phyloP scores from a whole-genome alignment of 2,888 invertebrate genomes.

The Stenurella melanura region DNA sequence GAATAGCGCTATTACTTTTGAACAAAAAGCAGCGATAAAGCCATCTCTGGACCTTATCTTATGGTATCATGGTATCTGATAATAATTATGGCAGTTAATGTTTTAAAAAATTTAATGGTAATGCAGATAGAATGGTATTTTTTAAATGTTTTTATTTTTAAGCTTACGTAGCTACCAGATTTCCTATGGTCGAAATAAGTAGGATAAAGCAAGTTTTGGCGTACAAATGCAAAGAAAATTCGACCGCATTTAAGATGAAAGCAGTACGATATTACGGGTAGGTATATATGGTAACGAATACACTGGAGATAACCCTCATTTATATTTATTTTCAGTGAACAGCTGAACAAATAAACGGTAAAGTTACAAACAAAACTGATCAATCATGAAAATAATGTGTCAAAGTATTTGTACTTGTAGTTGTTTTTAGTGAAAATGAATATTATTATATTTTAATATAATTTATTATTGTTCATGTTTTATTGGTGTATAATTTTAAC shows the following conservation, averaged over 20 bases:
- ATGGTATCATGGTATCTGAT: too few species aligned
- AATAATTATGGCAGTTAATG: background rate
- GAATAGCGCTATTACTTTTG: too few species aligned
- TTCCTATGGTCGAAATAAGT: constrained; percentile 84
- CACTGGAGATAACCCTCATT: background rate
- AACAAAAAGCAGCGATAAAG: too few species aligned
- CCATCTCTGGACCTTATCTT: too few species aligned
- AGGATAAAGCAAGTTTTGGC: constrained; percentile 85
- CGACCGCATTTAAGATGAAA: constrained; percentile 84
- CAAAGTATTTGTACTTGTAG: constrained; percentile 43
- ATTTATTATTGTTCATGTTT: constrained; percentile 40
- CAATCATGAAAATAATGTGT: constrained; percentile 43
- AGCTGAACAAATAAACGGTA: constrained; percentile 32
- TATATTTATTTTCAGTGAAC: constrained; percentile 36
- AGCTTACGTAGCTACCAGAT: constrained; percentile 83
- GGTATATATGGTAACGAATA: constrained; percentile 43
- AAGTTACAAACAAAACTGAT: constrained; percentile 7
- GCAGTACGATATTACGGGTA: constrained; percentile 79
- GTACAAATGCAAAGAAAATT: constrained; percentile 87
- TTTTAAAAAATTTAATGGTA: background rate
- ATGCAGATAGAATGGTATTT: background rate
- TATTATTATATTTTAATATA: constrained; percentile 38
- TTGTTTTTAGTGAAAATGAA: constrained; percentile 28
- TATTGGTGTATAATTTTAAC: constrained; percentile 32
- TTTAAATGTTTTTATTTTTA: constrained; percentile 61